Percentiles rank a stretch among this genome's conserved stretches.
These are phyloP conservation scores for Hyles euphorbiae DNA, from an alignment of 1,140 invertebrate genomes.

Conservation along the genomic window DNA sequence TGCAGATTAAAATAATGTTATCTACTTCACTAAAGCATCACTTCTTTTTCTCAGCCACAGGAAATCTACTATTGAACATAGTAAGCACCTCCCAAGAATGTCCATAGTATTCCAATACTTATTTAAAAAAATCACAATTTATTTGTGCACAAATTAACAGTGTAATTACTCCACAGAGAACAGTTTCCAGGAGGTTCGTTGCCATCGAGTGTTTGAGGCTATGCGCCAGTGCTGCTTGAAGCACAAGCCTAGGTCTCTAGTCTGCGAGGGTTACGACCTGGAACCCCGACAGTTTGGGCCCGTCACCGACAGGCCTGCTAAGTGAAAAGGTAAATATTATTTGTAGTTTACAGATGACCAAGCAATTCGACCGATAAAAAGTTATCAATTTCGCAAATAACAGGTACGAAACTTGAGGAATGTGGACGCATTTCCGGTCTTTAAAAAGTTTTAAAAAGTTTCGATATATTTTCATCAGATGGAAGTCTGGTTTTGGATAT, in stretches of 20 bases:
- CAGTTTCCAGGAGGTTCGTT: conserved; percentile 59
- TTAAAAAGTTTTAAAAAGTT: no score
- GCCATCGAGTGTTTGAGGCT: conserved; percentile 51
- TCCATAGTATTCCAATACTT: no score
- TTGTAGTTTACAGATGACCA: neutral
- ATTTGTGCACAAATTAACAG: neutral
- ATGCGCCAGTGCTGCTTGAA: conserved; percentile 65
- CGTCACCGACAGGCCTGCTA: conserved; percentile 45
- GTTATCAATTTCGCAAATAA: neutral
- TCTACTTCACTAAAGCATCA: no score
- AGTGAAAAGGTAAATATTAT: conserved; percentile 16
- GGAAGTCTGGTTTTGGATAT: no score
- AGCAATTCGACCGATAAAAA: neutral
- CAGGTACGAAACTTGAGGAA: no score
- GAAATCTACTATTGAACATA: no score
- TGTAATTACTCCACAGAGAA: conserved; percentile 37
- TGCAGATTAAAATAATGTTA: no score
- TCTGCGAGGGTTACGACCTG: conserved; percentile 58
- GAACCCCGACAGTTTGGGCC: conserved; percentile 50
- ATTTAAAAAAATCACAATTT: neutral
- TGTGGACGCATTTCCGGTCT: no score
- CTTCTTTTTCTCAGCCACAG: no score
- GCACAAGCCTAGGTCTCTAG: conserved; percentile 48
- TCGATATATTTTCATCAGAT: no score
- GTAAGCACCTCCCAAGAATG: no score